phyloP scores from a whole-genome alignment of 2,113 vertebrate species.

The Astur gentilis region DNA sequence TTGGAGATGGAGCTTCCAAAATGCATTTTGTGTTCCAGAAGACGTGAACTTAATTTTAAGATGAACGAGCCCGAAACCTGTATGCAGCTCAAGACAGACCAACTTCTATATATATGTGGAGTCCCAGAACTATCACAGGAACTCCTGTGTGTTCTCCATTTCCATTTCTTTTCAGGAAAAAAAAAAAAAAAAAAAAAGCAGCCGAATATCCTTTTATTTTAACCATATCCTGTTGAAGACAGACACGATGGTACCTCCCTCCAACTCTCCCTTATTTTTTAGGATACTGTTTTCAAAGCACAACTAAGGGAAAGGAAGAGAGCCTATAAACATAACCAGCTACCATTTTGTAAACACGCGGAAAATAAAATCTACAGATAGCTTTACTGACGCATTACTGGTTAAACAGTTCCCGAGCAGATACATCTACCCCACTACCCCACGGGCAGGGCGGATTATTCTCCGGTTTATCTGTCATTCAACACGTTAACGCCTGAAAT shows the following conservation, averaged over 20 bases:
- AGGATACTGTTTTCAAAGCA: background rate
- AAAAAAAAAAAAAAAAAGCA: background rate
- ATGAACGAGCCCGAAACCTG: background rate
- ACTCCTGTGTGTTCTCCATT: background rate
- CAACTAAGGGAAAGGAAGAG: background rate
- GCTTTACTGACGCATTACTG: background rate
- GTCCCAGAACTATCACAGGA: background rate
- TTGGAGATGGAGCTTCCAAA: background rate
- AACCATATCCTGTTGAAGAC: background rate
- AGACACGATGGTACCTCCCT: background rate
- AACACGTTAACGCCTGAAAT: accelerated
- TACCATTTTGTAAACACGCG: background rate
- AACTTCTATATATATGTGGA: accelerated
- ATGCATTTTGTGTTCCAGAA: background rate
- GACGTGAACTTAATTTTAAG: background rate
- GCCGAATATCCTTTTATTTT: background rate
- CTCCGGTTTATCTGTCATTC: accelerated
- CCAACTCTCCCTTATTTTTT: background rate
- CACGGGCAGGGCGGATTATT: background rate
- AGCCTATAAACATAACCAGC: background rate
- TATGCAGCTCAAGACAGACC: background rate
- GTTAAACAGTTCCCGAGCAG: background rate
- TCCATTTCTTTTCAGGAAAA: background rate
- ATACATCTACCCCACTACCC: accelerated
- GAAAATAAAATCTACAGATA: background rate